Base-by-base conservation (phyloP, 1,140 invertebrate genomes). In the Elysia chlorotica region DNA sequence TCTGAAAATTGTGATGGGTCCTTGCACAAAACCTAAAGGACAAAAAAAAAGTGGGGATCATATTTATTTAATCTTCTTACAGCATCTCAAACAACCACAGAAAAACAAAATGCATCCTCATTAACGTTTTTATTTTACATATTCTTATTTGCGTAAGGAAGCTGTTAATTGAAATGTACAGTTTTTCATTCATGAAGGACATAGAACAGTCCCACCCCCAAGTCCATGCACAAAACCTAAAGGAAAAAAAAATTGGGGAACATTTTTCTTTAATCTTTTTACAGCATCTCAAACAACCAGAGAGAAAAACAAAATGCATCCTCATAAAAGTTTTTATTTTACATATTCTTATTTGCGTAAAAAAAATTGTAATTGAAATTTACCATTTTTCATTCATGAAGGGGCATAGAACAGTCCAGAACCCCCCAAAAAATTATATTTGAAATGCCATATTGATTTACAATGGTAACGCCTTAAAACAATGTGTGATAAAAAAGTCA, bases 191-290 rank as follows among this genome's bases (percentile, higher is more conserved):
- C 10, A 59, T 59, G 28, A 17, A 59, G 10, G 28, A 10, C 28
- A 59, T 59, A 17, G 17, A 59, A 17, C 17, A 17, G 17, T 17
- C 56, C 56, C 41, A n/a, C 41, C 41, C n/a, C n/a, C 41, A 48
- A n/a, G n/a, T 54, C 76, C 77, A 81, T 81, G 30, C 56, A 63
- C 37, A 82, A 74, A 38, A 83, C 79, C 83, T 83, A 71, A 5
- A 33, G 37, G 38, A 10, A 3, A 68, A 28, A 54, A 66, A 17
- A 66, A 25, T 35, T 5, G 10, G 28, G 3, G 37, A 4, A 17
- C 23, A 10, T 25, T 38, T 38, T 17, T 66, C 5, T 23, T 66
- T 63, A n/a, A n/a, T n/a, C n/a, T n/a, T n/a, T n/a, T n/a, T n/a
- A n/a, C n/a, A n/a, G n/a, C n/a, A n/a, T n/a, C n/a, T n/a, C n/a